A percentile compares a stretch with the other conserved stretches of the same genome.
phyloP scores from a whole-genome alignment of 2,797 vertebrate species.

The Rhynchotus rufescens region DNA sequence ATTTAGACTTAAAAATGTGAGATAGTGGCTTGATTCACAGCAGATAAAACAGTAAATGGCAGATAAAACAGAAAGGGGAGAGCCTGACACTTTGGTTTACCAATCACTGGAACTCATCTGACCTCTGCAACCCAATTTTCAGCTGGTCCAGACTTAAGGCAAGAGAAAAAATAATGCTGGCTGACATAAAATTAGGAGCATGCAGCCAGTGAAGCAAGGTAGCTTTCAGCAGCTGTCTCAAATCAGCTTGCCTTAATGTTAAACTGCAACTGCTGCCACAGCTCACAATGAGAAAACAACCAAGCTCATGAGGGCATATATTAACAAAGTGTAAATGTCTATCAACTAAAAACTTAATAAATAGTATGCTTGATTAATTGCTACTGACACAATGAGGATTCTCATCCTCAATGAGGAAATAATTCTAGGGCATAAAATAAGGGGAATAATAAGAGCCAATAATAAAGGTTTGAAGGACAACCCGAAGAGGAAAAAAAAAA shows the following conservation, averaged over 20 bases:
- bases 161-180: neutral
- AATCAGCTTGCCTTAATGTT: neutral
- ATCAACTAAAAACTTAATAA: neutral
- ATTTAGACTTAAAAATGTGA: rapidly evolving
- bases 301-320: neutral
- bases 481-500: neutral
- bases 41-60: neutral
- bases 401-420: too few species aligned
- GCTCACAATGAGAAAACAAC: neutral
- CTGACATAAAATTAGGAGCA: neutral
- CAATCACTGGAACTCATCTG: neutral
- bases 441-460: neutral
- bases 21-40: neutral
- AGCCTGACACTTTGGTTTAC: neutral
- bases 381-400: neutral
- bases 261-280: neutral
- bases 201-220: neutral
- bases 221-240: neutral
- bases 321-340: neutral
- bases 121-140: neutral
- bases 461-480: neutral
- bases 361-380: neutral
- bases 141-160: neutral
- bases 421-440: neutral
- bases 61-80: neutral